A percentile compares a stretch with the other conserved stretches of the same genome.
Conservation (phyloP, 2,797 vertebrate species). For the Enteromius argenteus region DNA sequence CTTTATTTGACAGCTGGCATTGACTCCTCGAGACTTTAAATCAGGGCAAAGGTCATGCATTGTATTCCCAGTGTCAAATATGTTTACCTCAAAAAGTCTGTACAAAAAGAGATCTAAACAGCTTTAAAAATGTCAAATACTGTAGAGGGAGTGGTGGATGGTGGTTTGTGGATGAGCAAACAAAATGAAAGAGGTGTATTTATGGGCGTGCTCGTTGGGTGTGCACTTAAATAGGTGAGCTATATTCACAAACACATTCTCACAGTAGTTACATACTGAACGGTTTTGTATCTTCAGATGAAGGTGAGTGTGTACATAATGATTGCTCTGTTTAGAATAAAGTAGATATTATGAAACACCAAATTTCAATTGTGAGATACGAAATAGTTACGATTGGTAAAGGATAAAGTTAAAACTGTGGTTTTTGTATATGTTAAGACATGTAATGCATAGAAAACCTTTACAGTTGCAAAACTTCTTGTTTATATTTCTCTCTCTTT, state of each 20-base stretch:
- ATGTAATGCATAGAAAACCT: not conserved
- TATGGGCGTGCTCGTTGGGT: not conserved
- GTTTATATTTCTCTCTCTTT: not conserved
- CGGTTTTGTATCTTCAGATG: not conserved
- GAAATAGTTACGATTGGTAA: not conserved
- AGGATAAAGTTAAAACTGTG: not conserved
- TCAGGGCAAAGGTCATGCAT: not conserved
- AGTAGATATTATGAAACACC: not conserved
- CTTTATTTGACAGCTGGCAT: not conserved
- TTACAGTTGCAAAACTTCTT: not conserved
- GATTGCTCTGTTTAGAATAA: not conserved
- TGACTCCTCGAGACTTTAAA: not conserved
- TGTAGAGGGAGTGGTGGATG: not conserved
- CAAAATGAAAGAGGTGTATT: not conserved
- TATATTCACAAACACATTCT: not conserved
- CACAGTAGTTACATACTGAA: not conserved
- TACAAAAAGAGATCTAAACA: not conserved
- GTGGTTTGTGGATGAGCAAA: not conserved
- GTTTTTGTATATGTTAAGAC: not conserved
- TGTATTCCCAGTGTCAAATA: not conserved
- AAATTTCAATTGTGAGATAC: not conserved
- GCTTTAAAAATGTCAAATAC: not conserved
- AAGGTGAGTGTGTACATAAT: slow-evolving; percentile 5
- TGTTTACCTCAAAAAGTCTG: not conserved
- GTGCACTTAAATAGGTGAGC: not conserved